Percentiles rank a stretch among this genome's conserved stretches.
Evolutionary conservation across 2,797 vertebrate genomes (phyloP).

Genomic region (Ctenopoma kingsleyae): DNA sequence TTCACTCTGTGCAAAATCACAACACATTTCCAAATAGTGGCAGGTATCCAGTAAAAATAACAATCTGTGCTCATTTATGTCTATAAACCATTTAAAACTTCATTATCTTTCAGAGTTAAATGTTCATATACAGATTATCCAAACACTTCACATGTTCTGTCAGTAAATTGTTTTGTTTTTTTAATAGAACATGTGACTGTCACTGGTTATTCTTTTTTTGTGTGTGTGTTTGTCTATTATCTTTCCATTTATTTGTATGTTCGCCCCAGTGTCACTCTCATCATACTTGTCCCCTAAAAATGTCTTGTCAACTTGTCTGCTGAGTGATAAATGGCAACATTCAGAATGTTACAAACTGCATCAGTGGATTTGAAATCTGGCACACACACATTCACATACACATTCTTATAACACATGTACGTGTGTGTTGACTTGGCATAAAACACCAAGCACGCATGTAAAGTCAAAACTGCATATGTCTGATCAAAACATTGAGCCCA

Average conservation of each 20-base stretch:
- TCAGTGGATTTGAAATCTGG: slow-evolving; percentile 20
- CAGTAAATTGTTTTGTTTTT: neutral
- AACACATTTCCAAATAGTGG: neutral
- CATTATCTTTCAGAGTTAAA: neutral
- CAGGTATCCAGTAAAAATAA: slow-evolving; percentile 1
- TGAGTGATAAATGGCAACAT: slow-evolving; percentile 43
- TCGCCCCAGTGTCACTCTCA: slow-evolving; percentile 25
- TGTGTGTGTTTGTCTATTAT: neutral
- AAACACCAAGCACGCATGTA: neutral
- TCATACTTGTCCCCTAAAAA: slow-evolving; percentile 34
- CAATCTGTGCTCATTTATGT: neutral
- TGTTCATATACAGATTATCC: neutral
- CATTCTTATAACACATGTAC: slow-evolving; percentile 21
- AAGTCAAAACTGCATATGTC: neutral
- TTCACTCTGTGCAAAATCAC: neutral
- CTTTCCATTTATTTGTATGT: neutral
- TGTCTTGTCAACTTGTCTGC: slow-evolving; percentile 45
- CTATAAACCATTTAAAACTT: neutral
- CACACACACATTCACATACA: slow-evolving; percentile 6
- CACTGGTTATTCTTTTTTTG: neutral
- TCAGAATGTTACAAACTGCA: slow-evolving; percentile 44
- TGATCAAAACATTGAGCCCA: slow-evolving; percentile 4
- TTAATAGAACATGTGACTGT: neutral
- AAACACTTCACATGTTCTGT: neutral
- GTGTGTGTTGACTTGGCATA: slow-evolving; percentile 27